A percentile compares a stretch with the other conserved stretches of the same genome.
Conservation (phyloP, 2,113 vertebrate genomes). For the Illadopsis cleaveri region DNA sequence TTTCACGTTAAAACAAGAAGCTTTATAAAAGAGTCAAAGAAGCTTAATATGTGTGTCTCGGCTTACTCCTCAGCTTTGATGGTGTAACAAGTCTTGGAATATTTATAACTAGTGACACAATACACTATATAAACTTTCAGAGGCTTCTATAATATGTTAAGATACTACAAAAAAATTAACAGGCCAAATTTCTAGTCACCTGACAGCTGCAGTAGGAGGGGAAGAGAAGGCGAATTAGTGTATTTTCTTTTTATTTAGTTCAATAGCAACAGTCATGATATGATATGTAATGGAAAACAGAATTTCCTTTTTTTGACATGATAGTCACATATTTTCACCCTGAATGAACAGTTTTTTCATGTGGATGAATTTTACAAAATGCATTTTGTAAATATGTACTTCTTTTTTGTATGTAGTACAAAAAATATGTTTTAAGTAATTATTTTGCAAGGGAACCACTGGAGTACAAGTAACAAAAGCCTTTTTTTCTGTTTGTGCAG, state of each 20-base stretch:
- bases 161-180: background rate
- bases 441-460: background rate
- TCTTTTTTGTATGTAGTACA: background rate
- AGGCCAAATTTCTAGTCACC: background rate
- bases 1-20: conserved; percentile 45
- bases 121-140: background rate
- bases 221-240: background rate
- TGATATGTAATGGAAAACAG: background rate
- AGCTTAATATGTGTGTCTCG: conserved; percentile 8
- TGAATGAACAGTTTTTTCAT: background rate
- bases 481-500: background rate
- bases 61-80: conserved; percentile 35
- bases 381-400: too few species aligned
- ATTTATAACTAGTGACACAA: conserved; percentile 44
- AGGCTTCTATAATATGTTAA: background rate
- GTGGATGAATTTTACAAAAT: background rate
- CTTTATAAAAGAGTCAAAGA: conserved; percentile 44
- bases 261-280: background rate
- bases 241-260: background rate
- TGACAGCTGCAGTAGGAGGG: background rate
- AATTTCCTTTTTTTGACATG: background rate
- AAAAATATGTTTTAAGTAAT: background rate
- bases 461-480: background rate
- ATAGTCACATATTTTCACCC: background rate
- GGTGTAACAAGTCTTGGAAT: background rate